These are phyloP conservation scores for Sinohyriopsis cumingii DNA, from an alignment of 2,888 invertebrate genomes.

Conservation along the genomic window DNA sequence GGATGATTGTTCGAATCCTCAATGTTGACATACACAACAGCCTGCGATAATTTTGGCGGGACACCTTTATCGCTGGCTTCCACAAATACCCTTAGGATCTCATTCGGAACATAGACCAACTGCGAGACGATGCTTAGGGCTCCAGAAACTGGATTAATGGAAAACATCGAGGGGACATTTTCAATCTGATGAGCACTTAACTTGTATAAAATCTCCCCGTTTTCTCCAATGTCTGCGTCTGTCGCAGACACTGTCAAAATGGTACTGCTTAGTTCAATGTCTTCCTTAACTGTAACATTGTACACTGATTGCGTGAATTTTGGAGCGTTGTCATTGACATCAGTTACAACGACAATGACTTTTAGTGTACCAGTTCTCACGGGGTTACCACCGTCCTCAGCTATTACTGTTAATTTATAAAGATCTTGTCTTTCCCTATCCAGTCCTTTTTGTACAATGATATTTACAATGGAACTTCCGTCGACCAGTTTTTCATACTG, in stretches of 20 bases:
- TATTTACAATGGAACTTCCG: conserved; percentile 46
- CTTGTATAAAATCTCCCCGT: conserved; percentile 76
- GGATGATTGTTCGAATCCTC: conserved; percentile 94
- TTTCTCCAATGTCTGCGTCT: conserved; percentile 88
- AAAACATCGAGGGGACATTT: conserved; percentile 39
- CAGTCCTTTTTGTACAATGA: conserved; percentile 42
- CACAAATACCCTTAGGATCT: conserved; percentile 39
- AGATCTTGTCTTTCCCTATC: conserved; percentile 49
- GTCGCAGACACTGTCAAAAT: conserved; percentile 80
- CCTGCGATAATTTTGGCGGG: conserved; percentile 50
- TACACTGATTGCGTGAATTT: conserved; percentile 43
- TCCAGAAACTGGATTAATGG: conserved; percentile 50
- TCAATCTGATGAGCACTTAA: conserved; percentile 52
- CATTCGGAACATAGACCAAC: conserved; percentile 47
- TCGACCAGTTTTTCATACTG: conserved; percentile 35
- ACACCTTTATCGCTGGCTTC: conserved; percentile 56
- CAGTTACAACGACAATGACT: conserved; percentile 42
- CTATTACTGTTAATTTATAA: conserved; percentile 49
- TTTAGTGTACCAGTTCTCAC: conserved; percentile 37
- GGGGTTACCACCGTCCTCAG: conserved; percentile 50
- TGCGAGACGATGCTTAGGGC: conserved; percentile 48
- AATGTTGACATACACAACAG: conserved; percentile 73
- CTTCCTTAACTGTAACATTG: conserved; percentile 50
- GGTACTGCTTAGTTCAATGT: conserved; percentile 25
- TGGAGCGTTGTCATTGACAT: conserved; percentile 54